Conservation (phyloP, 2,113 vertebrate genomes). For the Accipiter virgatus region DNA sequence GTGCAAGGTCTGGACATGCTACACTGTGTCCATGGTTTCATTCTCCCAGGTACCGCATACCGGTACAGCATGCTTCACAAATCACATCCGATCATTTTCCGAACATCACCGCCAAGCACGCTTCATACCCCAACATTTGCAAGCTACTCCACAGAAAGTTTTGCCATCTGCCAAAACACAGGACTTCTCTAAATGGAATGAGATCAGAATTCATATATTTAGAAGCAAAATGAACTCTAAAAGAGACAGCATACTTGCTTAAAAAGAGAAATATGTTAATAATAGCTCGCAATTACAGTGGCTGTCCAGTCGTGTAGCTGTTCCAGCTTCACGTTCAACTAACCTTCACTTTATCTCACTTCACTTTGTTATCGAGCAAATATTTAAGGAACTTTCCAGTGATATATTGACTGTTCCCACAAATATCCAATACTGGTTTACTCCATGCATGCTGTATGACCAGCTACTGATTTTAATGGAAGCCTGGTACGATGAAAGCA, state of each 20-base stretch:
- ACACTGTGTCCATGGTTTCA: background rate
- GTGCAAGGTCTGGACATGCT: background rate
- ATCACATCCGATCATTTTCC: background rate
- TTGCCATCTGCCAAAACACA: slow-evolving; percentile 11
- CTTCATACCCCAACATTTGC: slow-evolving; percentile 9
- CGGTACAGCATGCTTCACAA: background rate
- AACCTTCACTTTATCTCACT: background rate
- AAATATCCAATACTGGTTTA: background rate
- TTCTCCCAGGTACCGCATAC: background rate
- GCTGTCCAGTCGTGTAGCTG: accelerated
- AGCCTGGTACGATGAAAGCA: background rate
- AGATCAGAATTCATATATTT: slow-evolving; percentile 4
- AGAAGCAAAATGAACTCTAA: background rate
- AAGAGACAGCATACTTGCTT: background rate
- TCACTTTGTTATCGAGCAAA: background rate
- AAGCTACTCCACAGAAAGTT: background rate
- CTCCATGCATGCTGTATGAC: background rate
- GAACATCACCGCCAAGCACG: accelerated
- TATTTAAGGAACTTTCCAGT: background rate
- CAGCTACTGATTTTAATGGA: background rate
- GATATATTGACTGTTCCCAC: background rate
- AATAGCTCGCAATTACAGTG: background rate
- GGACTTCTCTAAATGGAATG: slow-evolving; percentile 14
- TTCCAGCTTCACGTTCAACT: background rate
- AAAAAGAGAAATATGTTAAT: background rate